These are phyloP conservation scores for Merodon equestris DNA, from an alignment of 2,888 invertebrate genomes.

Conservation along the genomic window DNA sequence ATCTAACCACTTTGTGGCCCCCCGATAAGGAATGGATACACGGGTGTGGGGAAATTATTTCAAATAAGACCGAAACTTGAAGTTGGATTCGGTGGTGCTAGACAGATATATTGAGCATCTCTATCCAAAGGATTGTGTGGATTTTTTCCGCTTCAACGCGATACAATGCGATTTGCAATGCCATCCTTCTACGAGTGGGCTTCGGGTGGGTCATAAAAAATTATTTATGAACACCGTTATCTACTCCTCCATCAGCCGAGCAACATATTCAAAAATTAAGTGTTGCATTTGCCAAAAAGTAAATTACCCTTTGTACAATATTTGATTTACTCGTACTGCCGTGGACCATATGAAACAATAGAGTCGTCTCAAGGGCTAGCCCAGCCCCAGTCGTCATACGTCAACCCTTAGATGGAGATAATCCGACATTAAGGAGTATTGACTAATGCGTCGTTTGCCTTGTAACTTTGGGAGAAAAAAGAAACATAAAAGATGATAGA, in stretches of 20 bases:
- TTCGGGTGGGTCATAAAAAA: constrained; percentile 58
- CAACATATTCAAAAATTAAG: constrained; percentile 59
- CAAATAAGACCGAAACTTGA: too few species aligned
- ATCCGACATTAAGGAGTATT: constrained; percentile 36
- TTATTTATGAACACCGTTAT: constrained; percentile 66
- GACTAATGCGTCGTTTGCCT: constrained; percentile 43
- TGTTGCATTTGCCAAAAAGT: constrained; percentile 67
- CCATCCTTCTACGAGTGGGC: constrained; percentile 28
- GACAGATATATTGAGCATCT: too few species aligned
- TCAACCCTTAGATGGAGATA: constrained; percentile 38
- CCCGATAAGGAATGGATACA: constrained; percentile 1
- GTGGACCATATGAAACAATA: constrained; percentile 49
- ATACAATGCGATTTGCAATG: constrained; percentile 53
- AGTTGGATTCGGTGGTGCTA: too few species aligned
- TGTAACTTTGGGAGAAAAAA: constrained; percentile 38
- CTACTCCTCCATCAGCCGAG: constrained; percentile 39
- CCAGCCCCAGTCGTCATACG: not conserved
- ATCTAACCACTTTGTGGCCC: constrained; percentile 15
- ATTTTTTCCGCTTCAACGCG: constrained; percentile 67
- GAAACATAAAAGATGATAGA: constrained; percentile 51
- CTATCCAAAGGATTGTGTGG: not conserved
- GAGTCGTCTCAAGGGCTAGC: constrained; percentile 56
- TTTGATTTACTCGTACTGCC: constrained; percentile 48
- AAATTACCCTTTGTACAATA: constrained; percentile 54
- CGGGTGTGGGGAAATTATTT: too few species aligned